phyloP scores from a whole-genome alignment of 2,797 vertebrate species.

The Brachyrhaphis roseni region DNA sequence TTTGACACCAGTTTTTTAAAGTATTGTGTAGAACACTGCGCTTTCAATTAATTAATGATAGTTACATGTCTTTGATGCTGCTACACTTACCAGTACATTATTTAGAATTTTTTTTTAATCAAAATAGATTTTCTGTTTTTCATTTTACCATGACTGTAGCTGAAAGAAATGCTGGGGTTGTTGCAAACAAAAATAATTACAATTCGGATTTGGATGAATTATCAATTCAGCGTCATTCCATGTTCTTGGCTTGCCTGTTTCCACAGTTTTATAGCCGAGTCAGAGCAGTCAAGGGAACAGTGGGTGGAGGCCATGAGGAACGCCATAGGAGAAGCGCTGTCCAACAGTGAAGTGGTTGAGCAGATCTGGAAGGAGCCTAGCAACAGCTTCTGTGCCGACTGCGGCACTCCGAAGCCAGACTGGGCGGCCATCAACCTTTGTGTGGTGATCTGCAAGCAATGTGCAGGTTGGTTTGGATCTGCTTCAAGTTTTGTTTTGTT shows the following conservation, averaged over 20 bases:
- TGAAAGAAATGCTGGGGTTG: neutral
- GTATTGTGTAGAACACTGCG: neutral
- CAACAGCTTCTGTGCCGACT: constrained; percentile 91
- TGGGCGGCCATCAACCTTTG: constrained; percentile 97
- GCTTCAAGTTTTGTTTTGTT: neutral
- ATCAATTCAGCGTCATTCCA: neutral
- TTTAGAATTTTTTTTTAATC: neutral
- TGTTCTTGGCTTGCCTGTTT: constrained; percentile 30
- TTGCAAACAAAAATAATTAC: neutral
- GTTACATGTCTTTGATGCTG: neutral
- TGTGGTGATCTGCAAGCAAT: constrained; percentile 93
- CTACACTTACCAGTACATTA: neutral
- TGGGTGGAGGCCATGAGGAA: constrained; percentile 92
- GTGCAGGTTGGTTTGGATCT: constrained; percentile 83
- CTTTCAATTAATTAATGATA: neutral
- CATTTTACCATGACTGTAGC: neutral
- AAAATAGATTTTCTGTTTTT: neutral
- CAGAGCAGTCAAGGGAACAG: constrained; percentile 87
- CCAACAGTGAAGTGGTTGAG: constrained; percentile 89
- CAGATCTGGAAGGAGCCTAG: constrained; percentile 86
- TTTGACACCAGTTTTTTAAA: neutral
- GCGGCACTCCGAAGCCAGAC: constrained; percentile 84
- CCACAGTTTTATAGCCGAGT: constrained; percentile 88
- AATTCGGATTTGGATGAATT: neutral
- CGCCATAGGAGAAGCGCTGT: constrained; percentile 88